Base-by-base conservation (phyloP, 2,797 vertebrate genomes). In the Astyanax mexicanus region DNA sequence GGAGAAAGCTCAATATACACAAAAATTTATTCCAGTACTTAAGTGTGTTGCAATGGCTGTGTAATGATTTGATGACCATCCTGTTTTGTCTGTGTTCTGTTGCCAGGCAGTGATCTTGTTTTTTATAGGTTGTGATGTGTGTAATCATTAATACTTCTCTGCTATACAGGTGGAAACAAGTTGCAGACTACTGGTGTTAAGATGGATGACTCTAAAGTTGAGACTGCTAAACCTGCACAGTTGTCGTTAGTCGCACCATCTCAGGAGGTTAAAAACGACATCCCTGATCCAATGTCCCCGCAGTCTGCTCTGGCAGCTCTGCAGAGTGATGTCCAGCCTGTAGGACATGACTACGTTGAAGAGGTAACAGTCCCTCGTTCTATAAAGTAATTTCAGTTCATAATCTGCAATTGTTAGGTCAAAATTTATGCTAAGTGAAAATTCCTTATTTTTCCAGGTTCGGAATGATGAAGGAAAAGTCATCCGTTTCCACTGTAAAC, bases 381-480 rank as follows among this genome's bases (percentile, higher is more conserved):
- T n/a, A n/a, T n/a, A n/a, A n/a, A n/a, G n/a, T n/a, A n/a, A n/a
- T n/a, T n/a, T n/a, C n/a, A n/a, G n/a, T n/a, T n/a, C n/a, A n/a
- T n/a, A n/a, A n/a, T n/a, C n/a, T n/a, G n/a, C n/a, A n/a, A n/a
- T n/a, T n/a, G n/a, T n/a, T n/a, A n/a, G n/a, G n/a, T n/a, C n/a
- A n/a, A n/a, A n/a, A n/a, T 12, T 32, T 7, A 3, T 27, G 35
- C 29, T 32, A 32, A 5, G 32, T 32, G 29, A 32, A 1, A 11
- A 29, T 52, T 7, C 51, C 21, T 60, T 55, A 73, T 3, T 4
- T 78, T 72, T 83, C 60, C 44, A 99, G 98, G 98, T 99, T 74
- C 92, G 97, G 77, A 99, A 99, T 6, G 98, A 99, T 91, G 97
- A 99, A 92, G 97, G 97, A 57, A 98, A 98, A 89, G 97, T 99